These are phyloP conservation scores for Zaprionus gabonicus DNA, from an alignment of 1,140 invertebrate species.

Conservation along the genomic window DNA sequence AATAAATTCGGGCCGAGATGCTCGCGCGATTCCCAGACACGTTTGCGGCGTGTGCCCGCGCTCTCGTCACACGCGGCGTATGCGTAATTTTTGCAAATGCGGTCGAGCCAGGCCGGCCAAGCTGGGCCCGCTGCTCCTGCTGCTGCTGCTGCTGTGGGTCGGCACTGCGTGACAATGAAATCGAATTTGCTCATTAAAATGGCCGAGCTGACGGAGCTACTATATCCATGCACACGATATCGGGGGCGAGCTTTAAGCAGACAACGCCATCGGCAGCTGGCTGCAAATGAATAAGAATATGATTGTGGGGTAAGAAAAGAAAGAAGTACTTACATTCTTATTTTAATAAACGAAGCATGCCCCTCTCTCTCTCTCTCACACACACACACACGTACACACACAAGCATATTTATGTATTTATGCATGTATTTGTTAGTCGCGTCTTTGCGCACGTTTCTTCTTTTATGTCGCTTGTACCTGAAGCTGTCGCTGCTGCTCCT, in stretches of 20 bases:
- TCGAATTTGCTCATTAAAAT: slow-evolving; percentile 80
- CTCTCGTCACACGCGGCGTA: slow-evolving; percentile 53
- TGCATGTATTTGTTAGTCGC: slow-evolving; percentile 27
- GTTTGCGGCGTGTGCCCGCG: slow-evolving; percentile 45
- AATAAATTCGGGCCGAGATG: slow-evolving; percentile 59
- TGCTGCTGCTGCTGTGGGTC: slow-evolving; percentile 14
- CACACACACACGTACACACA: not conserved
- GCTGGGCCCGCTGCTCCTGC: not conserved
- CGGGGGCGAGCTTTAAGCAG: slow-evolving; percentile 29
- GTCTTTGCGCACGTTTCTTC: slow-evolving; percentile 23
- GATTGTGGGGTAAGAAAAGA: slow-evolving; percentile 22
- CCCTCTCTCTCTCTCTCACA: not conserved
- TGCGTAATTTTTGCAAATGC: slow-evolving; percentile 67
- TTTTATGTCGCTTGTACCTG: slow-evolving; percentile 46
- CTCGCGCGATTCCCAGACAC: slow-evolving; percentile 71
- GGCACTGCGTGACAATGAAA: slow-evolving; percentile 73
- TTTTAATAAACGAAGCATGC: slow-evolving; percentile 39
- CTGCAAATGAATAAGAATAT: slow-evolving; percentile 30
- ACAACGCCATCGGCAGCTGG: slow-evolving; percentile 1
- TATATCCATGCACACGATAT: slow-evolving; percentile 7
- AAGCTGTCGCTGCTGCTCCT: not conserved
- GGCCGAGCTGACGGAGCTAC: slow-evolving; percentile 12
- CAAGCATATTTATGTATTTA: slow-evolving; percentile 10
- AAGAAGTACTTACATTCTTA: slow-evolving; percentile 33
- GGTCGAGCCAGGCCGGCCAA: not conserved